Conservation (phyloP, 2,888 invertebrate genomes). For the Erebia palarica region DNA sequence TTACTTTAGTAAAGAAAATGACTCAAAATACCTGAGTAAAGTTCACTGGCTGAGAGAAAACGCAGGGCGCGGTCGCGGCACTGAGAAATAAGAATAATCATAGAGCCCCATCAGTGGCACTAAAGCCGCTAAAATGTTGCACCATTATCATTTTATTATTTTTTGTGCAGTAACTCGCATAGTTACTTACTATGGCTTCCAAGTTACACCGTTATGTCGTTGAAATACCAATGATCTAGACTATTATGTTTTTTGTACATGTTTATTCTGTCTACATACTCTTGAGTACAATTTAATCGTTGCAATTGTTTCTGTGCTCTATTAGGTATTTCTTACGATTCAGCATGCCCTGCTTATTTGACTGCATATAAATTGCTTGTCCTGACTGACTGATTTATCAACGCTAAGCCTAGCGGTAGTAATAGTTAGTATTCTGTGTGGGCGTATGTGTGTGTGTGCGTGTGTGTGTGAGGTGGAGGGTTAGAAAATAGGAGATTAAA, state of each 20-base stretch:
- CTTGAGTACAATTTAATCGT: not conserved
- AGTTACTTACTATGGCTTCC: not conserved
- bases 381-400: too few species aligned
- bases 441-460: too few species aligned
- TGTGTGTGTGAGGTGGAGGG: too few species aligned
- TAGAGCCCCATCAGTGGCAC: not conserved
- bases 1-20: not conserved
- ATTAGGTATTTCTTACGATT: too few species aligned
- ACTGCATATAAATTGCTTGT: too few species aligned
- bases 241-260: not conserved
- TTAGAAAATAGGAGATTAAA: too few species aligned
- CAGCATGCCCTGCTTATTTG: too few species aligned
- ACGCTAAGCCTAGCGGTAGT: too few species aligned
- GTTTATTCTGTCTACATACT: not conserved
- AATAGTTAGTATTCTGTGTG: too few species aligned
- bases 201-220: conserved; percentile 12
- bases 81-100: conserved; percentile 6
- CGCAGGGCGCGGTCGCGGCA: conserved; percentile 3
- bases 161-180: too few species aligned
- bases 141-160: conserved; percentile 10
- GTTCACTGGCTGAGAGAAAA: conserved; percentile 18
- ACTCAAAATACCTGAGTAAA: conserved; percentile 1
- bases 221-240: conserved; percentile 5
- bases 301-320: too few species aligned
- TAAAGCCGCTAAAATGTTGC: conserved; percentile 6